Evolutionary conservation across 2,888 invertebrate genomes (phyloP).

Genomic region (Pandemis heparana): DNA sequence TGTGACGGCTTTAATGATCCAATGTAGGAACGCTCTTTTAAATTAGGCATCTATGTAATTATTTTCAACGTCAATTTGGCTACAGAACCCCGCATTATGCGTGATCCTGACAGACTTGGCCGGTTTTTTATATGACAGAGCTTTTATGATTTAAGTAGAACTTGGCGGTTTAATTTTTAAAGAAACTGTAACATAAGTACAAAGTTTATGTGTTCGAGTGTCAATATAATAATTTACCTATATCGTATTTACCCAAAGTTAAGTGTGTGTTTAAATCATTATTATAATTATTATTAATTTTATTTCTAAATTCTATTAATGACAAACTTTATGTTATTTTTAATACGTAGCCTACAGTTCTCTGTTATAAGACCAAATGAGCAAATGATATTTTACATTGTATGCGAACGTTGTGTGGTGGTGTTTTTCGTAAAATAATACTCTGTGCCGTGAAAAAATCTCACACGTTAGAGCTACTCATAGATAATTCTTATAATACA

Average conservation of each 20-base stretch:
- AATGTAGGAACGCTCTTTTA: too few relatives aligned
- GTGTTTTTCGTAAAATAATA: not conserved
- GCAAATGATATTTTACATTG: not conserved
- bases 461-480: not conserved
- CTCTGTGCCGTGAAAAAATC: not conserved
- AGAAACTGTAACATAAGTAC: constrained; percentile 79
- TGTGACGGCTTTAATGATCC: too few relatives aligned
- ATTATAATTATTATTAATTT: constrained; percentile 71
- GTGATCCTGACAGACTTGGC: too few relatives aligned
- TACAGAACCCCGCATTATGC: too few relatives aligned
- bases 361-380: constrained; percentile 24
- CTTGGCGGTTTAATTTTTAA: constrained; percentile 13
- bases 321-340: constrained; percentile 68
- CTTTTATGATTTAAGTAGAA: constrained; percentile 65
- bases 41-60: too few relatives aligned
- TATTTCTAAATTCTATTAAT: constrained; percentile 80
- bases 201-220: constrained; percentile 84
- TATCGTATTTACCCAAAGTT: constrained; percentile 82
- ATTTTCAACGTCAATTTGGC: too few relatives aligned
- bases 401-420: not conserved
- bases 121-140: not conserved
- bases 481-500: not conserved
- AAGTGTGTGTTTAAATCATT: constrained; percentile 78
- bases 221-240: constrained; percentile 76
- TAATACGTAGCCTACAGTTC: constrained; percentile 12